Conservation (phyloP, 2,113 vertebrate genomes). For the Nycticorax nycticorax region DNA sequence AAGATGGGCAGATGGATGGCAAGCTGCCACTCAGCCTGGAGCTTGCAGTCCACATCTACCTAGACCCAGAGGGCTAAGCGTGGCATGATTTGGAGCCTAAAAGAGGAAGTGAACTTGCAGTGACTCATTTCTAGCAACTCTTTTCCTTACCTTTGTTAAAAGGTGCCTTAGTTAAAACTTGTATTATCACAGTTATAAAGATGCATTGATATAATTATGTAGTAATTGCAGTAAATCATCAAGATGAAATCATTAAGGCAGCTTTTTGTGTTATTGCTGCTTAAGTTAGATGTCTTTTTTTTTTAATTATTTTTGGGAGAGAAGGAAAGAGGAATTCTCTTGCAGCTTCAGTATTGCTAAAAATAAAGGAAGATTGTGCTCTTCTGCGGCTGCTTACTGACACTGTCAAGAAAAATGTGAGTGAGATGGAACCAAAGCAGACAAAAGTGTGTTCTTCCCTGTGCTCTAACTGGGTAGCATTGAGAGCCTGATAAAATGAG, state of each 20-base stretch:
- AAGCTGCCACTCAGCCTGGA: constrained; percentile 62
- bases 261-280: not conserved
- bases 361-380: not conserved
- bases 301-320: not conserved
- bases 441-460: not conserved
- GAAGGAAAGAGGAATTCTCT: not conserved
- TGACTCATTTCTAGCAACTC: constrained; percentile 8
- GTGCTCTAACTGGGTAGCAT: not conserved
- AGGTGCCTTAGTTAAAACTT: not conserved
- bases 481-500: too few species aligned
- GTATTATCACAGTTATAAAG: not conserved
- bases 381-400: not conserved
- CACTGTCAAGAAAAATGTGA: not conserved
- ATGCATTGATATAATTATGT: not conserved
- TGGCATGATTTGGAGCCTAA: not conserved
- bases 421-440: not conserved
- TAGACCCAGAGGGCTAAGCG: not conserved
- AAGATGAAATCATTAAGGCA: not conserved
- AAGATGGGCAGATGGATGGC: constrained; percentile 65
- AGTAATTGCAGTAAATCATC: not conserved
- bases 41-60: not conserved
- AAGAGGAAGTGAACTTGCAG: constrained; percentile 35
- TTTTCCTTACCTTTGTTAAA: constrained; percentile 2
- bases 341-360: not conserved
- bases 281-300: not conserved